A percentile compares a stretch with the other conserved stretches of the same genome.
phyloP scores from a whole-genome alignment of 2,888 invertebrate genomes.

The Gandaritis pyraliata region DNA sequence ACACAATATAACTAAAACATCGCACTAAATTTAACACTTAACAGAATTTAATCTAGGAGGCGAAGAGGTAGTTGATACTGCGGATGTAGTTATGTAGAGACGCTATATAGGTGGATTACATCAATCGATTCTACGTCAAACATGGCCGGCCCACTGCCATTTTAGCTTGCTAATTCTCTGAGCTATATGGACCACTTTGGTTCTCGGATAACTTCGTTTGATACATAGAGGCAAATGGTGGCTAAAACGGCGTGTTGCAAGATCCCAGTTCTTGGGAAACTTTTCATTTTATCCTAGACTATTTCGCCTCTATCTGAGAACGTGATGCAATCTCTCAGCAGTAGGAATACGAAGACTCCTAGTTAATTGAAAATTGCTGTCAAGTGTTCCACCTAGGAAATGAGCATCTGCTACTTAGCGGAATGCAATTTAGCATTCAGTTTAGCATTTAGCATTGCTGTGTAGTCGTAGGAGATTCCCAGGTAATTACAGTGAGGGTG shows the following conservation, averaged over 20 bases:
- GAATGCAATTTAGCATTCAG: slow-evolving; percentile 42
- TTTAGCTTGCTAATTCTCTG: too few species aligned
- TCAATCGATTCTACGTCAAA: too few species aligned
- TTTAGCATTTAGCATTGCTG: slow-evolving; percentile 33
- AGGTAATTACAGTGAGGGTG: slow-evolving; percentile 21
- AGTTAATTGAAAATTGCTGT: slow-evolving; percentile 59
- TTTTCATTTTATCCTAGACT: too few species aligned
- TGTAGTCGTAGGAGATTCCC: slow-evolving; percentile 25
- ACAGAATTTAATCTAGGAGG: slow-evolving; percentile 37
- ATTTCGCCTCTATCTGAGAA: slow-evolving; percentile 7
- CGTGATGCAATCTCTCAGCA: background rate
- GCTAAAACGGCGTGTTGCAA: too few species aligned
- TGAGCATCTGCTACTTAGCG: slow-evolving; percentile 48
- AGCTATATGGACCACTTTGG: too few species aligned
- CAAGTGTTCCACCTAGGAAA: slow-evolving; percentile 49
- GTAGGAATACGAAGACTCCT: slow-evolving; percentile 23
- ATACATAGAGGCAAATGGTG: too few species aligned
- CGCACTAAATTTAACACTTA: slow-evolving; percentile 36
- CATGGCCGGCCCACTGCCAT: too few species aligned
- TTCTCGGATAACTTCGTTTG: too few species aligned
- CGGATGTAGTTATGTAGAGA: slow-evolving; percentile 11
- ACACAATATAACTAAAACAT: slow-evolving; percentile 32
- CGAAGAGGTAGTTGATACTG: slow-evolving; percentile 16
- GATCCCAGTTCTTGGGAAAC: too few species aligned
- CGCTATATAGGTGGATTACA: background rate